Evolutionary conservation across 2,797 vertebrate species (phyloP), one percentile per base, ranked within the genome.

Genomic region (Poeciliopsis infans): DNA sequence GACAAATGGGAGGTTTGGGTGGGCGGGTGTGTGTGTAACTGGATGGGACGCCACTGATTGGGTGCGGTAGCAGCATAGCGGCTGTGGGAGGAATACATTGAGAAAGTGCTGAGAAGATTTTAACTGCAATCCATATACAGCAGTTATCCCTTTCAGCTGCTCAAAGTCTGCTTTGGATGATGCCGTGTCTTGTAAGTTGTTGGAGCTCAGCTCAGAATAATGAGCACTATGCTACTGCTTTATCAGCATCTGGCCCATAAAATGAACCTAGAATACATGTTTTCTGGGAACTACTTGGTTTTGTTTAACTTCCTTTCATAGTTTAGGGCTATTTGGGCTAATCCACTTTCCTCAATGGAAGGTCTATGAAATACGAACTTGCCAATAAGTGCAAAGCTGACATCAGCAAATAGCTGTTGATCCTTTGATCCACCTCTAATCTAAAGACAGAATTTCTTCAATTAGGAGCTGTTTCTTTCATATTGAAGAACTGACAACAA

Each of bases 1-100:
- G 93, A 95, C 90, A 53, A 88, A 95, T 94, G 90, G 79, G 83
- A 90, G 87, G 90, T 89, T 94, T 76, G 18, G 78, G 74, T 13
- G 59, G 36, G 13, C 85, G 88, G 87, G 88, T 79, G 91, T 91
- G 86, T 89, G 87, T 77, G 46, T 86, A 82, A 90, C 81, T 83
- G 87, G 79, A 86, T 75, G 71, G 85, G 91, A 86, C 15, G 77
- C 85, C 81, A 68, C 81, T 87, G 87, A 90, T 87, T 90, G 93
- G 88, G 86, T 85, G 90, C 74, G 87, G 92, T 84, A 82, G 8
- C 69, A 71, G 80, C 28, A 5, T 80, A 73, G 49, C 49, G 59
- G 53, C 69, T 74, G 90, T 87, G 83, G 87, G 89, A 93, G 85
- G 87, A 87, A 80, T 41, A 75, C 53, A 51, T 78, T 81, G 23